Percentiles rank a stretch among this genome's conserved stretches.
Evolutionary conservation across 1,140 invertebrate genomes (phyloP).

Genomic region (Whitmania pigra): DNA sequence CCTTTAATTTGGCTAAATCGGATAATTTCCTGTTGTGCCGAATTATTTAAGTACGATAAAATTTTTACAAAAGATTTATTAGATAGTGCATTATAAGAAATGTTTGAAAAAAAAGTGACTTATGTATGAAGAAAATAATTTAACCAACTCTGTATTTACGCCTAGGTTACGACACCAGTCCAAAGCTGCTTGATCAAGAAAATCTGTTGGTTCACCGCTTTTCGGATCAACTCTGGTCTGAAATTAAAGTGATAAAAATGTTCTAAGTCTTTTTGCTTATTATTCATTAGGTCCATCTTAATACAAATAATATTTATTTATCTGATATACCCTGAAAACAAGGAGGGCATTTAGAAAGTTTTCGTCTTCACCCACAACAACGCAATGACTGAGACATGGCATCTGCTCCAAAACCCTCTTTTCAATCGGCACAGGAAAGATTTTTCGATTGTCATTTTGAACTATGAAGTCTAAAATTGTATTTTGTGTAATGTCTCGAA

Average conservation of each 20-base stretch:
- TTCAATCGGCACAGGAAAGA: conserved; percentile 73
- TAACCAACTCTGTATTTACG: too few relatives aligned
- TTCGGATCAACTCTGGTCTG: conserved; percentile 57
- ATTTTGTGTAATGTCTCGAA: too few relatives aligned
- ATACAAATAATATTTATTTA: too few relatives aligned
- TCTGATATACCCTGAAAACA: conserved; percentile 58
- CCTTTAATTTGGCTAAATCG: conserved; percentile 29
- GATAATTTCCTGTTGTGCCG: too few relatives aligned
- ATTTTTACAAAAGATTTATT: too few relatives aligned
- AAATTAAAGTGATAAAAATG: conserved; percentile 20
- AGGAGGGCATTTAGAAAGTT: conserved; percentile 73
- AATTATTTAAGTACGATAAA: too few relatives aligned
- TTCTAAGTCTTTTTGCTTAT: too few relatives aligned
- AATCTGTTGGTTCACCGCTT: conserved; percentile 57
- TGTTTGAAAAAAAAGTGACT: too few relatives aligned
- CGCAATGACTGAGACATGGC: conserved; percentile 60
- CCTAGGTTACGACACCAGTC: conserved; percentile 52
- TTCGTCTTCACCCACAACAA: conserved; percentile 70
- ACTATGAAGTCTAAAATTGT: conserved; percentile 59
- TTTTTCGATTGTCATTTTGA: conserved; percentile 82
- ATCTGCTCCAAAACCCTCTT: conserved; percentile 62
- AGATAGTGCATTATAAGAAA: too few relatives aligned
- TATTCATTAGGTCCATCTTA: too few relatives aligned
- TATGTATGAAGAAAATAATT: too few relatives aligned
- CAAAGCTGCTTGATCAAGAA: conserved; percentile 51